Conservation (phyloP, 2,113 vertebrate genomes). For the Struthio camelus region DNA sequence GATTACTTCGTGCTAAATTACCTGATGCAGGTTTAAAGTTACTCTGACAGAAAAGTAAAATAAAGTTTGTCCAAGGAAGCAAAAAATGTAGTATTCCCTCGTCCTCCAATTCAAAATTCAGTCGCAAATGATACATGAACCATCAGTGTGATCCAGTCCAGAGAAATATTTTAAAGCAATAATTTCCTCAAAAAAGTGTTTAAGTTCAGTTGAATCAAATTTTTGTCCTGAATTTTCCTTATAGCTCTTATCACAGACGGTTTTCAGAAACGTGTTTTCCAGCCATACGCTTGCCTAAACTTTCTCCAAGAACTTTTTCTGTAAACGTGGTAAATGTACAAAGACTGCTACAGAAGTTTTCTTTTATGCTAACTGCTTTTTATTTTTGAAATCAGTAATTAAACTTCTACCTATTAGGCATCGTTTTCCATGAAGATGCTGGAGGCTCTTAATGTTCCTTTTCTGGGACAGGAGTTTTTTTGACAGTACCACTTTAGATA, state of each 20-base stretch:
- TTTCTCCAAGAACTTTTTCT: neutral
- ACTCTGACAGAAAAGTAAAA: conserved; percentile 66
- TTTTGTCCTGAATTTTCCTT: conserved; percentile 48
- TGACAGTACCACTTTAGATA: neutral
- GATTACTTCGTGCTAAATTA: conserved; percentile 71
- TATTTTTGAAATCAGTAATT: neutral
- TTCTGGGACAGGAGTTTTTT: neutral
- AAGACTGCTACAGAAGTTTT: neutral
- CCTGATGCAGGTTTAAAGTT: conserved; percentile 63
- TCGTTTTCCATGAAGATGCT: neutral
- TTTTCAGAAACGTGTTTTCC: conserved; percentile 50
- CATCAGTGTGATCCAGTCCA: neutral
- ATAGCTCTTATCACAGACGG: conserved; percentile 32
- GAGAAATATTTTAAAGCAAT: conserved; percentile 48
- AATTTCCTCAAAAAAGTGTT: conserved; percentile 32
- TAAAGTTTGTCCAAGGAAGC: conserved; percentile 68
- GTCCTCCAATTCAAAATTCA: conserved; percentile 34
- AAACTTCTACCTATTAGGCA: neutral
- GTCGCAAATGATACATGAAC: conserved; percentile 49
- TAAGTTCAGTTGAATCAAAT: conserved; percentile 33
- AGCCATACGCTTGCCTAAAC: neutral
- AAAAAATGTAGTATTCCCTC: conserved; percentile 10
- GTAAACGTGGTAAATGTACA: neutral
- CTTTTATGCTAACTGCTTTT: neutral
- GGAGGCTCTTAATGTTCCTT: neutral